These are phyloP conservation scores for Andricus quercusramuli DNA, from an alignment of 2,888 invertebrate genomes.

Conservation along the genomic window DNA sequence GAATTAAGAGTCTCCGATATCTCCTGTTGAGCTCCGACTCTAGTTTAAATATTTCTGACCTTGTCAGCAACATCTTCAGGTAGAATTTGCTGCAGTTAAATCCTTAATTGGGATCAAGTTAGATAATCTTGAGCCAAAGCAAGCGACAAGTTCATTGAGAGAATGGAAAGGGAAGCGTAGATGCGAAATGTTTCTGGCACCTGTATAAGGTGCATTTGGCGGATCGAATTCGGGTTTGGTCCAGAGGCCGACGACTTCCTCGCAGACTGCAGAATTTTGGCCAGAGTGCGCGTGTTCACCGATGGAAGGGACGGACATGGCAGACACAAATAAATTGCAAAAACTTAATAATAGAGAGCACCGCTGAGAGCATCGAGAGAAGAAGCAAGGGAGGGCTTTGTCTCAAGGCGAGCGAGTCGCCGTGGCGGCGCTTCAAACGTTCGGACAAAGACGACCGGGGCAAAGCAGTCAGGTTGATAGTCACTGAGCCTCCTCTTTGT, in stretches of 20 bases:
- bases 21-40: background rate
- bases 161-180: background rate
- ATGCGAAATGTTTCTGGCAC: conserved; percentile 23
- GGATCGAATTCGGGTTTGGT: conserved; percentile 31
- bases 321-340: conserved; percentile 78
- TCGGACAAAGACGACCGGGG: conserved; percentile 62
- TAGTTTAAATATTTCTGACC: background rate
- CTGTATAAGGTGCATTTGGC: conserved; percentile 38
- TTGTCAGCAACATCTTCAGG: background rate
- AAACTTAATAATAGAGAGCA: conserved; percentile 78
- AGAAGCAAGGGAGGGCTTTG: conserved; percentile 66
- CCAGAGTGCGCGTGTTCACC: conserved; percentile 47
- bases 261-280: conserved; percentile 50
- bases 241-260: conserved; percentile 34
- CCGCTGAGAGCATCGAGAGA: conserved; percentile 60
- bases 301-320: conserved; percentile 61
- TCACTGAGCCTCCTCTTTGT: conserved; percentile 59
- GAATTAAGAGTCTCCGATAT: background rate
- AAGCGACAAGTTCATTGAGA: conserved; percentile 1
- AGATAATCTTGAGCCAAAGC: background rate
- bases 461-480: conserved; percentile 48
- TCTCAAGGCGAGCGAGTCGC: conserved; percentile 75
- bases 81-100: background rate
- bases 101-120: background rate
- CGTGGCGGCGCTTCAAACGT: conserved; percentile 68